Evolutionary conservation across 2,113 vertebrate species (phyloP).

Genomic region (Malurus cyaneus): DNA sequence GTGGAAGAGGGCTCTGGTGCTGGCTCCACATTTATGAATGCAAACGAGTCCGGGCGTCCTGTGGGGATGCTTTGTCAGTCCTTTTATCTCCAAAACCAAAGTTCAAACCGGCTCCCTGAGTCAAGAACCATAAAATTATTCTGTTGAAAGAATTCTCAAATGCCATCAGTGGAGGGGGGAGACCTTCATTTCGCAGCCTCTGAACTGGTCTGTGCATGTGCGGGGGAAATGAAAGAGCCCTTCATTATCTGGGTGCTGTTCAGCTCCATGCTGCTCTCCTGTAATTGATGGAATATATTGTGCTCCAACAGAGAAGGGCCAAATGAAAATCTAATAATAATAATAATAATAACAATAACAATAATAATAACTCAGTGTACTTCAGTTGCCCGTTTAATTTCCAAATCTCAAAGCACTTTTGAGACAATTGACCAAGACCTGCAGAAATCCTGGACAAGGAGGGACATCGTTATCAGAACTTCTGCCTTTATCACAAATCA

Average conservation of each 20-base stretch:
- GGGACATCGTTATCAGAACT: neutral
- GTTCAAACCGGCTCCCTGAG: constrained; percentile 67
- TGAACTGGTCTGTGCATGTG: neutral
- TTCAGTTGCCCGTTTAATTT: neutral
- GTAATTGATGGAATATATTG: constrained; percentile 18
- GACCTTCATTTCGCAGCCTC: constrained; percentile 29
- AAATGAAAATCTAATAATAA: constrained; percentile 8
- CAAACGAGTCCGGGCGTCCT: constrained; percentile 55
- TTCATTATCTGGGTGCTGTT: constrained; percentile 19
- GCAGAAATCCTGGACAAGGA: neutral
- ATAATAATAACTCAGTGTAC: neutral
- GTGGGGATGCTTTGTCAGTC: constrained; percentile 67
- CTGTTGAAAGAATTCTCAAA: constrained; percentile 55
- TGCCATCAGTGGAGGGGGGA: constrained; percentile 4
- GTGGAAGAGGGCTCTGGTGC: constrained; percentile 42
- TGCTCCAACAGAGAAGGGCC: neutral
- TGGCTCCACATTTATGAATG: constrained; percentile 64
- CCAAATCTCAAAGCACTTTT: neutral
- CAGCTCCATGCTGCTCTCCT: neutral
- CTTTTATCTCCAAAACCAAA: constrained; percentile 71
- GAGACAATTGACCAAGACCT: neutral
- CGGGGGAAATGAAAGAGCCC: neutral
- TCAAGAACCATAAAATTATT: constrained; percentile 70
- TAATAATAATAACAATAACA: neutral
- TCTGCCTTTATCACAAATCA: neutral